Evolutionary conservation across 2,888 invertebrate species (phyloP).

Genomic region (Agriopis aurantiaria): DNA sequence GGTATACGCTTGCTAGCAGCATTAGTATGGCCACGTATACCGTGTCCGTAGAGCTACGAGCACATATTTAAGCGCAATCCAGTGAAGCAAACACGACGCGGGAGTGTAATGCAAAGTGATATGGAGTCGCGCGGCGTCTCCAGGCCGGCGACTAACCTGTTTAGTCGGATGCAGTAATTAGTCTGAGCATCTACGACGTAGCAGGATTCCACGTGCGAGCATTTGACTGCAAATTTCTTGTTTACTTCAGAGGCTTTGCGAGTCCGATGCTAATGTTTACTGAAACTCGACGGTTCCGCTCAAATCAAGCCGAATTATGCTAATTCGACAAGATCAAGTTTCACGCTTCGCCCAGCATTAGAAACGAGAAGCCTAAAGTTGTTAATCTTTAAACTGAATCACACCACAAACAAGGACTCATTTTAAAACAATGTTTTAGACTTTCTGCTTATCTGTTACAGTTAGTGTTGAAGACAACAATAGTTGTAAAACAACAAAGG

Average conservation of each 20-base stretch:
- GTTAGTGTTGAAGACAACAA: slow-evolving; percentile 71
- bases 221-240: slow-evolving; percentile 62
- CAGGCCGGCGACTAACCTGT: slow-evolving; percentile 67
- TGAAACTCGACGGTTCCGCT: slow-evolving; percentile 17
- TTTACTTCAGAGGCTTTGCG: slow-evolving; percentile 58
- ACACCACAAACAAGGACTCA: slow-evolving; percentile 38
- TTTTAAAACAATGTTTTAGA: slow-evolving; percentile 44
- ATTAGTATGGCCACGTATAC: slow-evolving; percentile 1
- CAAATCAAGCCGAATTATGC: slow-evolving; percentile 27
- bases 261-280: slow-evolving; percentile 30
- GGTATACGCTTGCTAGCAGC: not conserved
- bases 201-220: slow-evolving; percentile 60
- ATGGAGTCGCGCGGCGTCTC: slow-evolving; percentile 53
- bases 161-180: slow-evolving; percentile 80
- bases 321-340: slow-evolving; percentile 26
- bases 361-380: slow-evolving; percentile 19
- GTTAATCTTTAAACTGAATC: slow-evolving; percentile 26
- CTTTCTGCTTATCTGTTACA: slow-evolving; percentile 50
- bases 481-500: slow-evolving; percentile 72
- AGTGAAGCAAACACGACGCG: slow-evolving; percentile 58
- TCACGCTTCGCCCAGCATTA: slow-evolving; percentile 24
- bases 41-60: slow-evolving; percentile 37
- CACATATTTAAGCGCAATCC: slow-evolving; percentile 58
- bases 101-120: slow-evolving; percentile 56
- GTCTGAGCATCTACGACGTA: slow-evolving; percentile 71